Base-by-base conservation (phyloP, 2,888 invertebrate genomes). In the Drosophila ustulata region DNA sequence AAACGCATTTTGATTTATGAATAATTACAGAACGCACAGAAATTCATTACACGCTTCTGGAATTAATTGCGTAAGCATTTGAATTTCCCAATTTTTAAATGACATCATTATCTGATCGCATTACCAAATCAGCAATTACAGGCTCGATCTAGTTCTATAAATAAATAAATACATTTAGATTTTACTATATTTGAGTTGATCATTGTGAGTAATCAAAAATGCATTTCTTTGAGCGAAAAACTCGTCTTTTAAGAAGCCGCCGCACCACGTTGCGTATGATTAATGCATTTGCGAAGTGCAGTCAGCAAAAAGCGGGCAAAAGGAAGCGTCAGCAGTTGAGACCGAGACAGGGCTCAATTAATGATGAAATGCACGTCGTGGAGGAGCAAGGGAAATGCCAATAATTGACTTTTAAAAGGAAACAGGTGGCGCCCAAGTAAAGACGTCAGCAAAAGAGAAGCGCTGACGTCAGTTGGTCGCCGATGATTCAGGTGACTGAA, bases 351-450 rank as follows among this genome's bases (percentile, higher is more conserved):
- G 3, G 45, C 58, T 69, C 76, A 70, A 77, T 81, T 77, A 82
- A 69, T 75, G 62, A 79, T 74, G 65, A 63, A 68, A 56, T 77
- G 66, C 86, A 77, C 68, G 75, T 67, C 63, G 49, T 57, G 30
- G 9, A 47, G 11, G 7, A 30, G 13, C 37, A 37, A 46, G 18
- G 30, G 30, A 55, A 63, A 57, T 47, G 55, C 73, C 64, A 74
- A 58, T 75, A 85, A 84, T 88, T 73, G 86, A 75, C 69, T 78
- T 88, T 84, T 83, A 70, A 82, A 69, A 72, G 78, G 57, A 68
- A 78, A 63, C 78, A 75, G 65, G 66, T 84, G 82, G 76, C 80
- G 75, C 68, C 77, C 62, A 32, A 32, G 11, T 39, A 26, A 51
- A 68, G 71, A 61, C 52, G 66, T 57, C 45, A 46, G 67, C 34